phyloP scores from a whole-genome alignment of 2,113 vertebrate species.

The mouse (Mus musculus) region GRCm39 chr11:62716501-62717000 shows the following conservation, averaged over 20 bases:
- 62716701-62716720: background rate
- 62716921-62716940: background rate
- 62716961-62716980: background rate
- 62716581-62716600: conserved; percentile 34
- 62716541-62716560: conserved; percentile 67
- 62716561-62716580: conserved; percentile 2
- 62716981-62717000: background rate
- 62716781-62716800: background rate
- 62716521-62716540: conserved; percentile 43
- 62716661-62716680: background rate
- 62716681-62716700: background rate
- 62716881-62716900: background rate
- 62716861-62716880: background rate
- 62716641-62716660: conserved; percentile 59
- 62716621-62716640: background rate
- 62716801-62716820: background rate
- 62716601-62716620: conserved; percentile 55
- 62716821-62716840: background rate
- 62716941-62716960: background rate
- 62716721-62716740: background rate
- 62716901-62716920: no score
- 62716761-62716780: background rate
- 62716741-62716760: background rate
- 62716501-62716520: background rate
- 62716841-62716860: background rate